Conservation (phyloP, 2,888 invertebrate genomes). For the Scelioninae gen. 2 region DNA sequence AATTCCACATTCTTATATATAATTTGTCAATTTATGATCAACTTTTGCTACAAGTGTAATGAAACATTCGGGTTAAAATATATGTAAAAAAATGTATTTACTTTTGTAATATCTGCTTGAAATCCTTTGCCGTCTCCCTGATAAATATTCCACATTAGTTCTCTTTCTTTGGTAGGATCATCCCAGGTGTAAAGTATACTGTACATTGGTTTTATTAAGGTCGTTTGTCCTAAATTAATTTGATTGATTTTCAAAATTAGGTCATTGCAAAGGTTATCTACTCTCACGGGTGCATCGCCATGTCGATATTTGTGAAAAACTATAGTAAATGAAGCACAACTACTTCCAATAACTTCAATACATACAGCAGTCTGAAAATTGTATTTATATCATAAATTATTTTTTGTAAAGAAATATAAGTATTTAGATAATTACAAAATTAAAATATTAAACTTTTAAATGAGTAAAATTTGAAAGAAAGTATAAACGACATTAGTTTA, state of each 20-base stretch:
- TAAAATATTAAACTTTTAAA: too few relatives aligned
- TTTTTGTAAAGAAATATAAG: constrained; percentile 18
- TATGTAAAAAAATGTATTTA: too few relatives aligned
- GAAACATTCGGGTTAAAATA: too few relatives aligned
- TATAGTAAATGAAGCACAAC: constrained; percentile 84
- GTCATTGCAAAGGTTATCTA: constrained; percentile 90
- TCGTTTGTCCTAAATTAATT: constrained; percentile 79
- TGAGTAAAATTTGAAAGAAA: too few relatives aligned
- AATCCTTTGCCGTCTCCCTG: constrained; percentile 86
- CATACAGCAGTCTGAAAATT: constrained; percentile 79
- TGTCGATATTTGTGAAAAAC: constrained; percentile 84
- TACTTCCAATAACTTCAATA: constrained; percentile 85
- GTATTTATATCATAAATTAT: too few relatives aligned
- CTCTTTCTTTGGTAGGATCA: constrained; percentile 84
- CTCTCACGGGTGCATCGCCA: constrained; percentile 88
- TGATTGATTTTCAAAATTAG: constrained; percentile 88
- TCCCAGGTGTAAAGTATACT: constrained; percentile 90
- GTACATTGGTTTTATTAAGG: constrained; percentile 85
- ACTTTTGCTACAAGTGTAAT: too few relatives aligned
- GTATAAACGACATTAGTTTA: too few relatives aligned
- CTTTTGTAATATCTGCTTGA: constrained; percentile 83
- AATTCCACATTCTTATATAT: too few relatives aligned
- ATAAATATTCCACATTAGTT: constrained; percentile 88
- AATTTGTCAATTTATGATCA: too few relatives aligned
- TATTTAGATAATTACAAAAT: not conserved